phyloP scores from a whole-genome alignment of 64 coral and sea anemone genomes.

The Acropora tenuis region DNA sequence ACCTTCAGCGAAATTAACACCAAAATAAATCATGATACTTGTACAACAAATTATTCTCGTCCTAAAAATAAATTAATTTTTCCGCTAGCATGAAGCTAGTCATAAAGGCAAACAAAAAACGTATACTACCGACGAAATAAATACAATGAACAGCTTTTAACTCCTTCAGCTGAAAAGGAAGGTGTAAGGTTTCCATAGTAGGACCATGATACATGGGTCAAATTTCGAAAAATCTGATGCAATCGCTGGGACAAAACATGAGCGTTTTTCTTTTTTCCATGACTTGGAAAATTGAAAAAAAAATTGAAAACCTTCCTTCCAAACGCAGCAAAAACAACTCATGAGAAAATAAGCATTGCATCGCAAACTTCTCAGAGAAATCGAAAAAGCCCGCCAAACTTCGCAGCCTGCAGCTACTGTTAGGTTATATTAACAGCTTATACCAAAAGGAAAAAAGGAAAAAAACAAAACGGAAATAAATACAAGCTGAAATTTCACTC shows the following conservation, averaged over 20 bases:
- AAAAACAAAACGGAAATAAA: no score
- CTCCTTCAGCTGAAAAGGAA: neutral
- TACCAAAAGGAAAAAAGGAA: no score
- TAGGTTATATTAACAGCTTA: no score
- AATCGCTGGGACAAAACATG: neutral
- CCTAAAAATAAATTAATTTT: neutral
- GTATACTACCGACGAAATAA: neutral
- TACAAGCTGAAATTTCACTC: no score
- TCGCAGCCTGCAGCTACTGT: neutral
- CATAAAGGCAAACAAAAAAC: neutral
- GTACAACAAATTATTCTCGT: neutral
- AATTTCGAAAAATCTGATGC: conserved; percentile 16
- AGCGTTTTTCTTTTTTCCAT: neutral
- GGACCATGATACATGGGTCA: neutral
- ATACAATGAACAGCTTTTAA: neutral
- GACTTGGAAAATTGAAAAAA: neutral
- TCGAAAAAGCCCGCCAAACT: conserved; percentile 18
- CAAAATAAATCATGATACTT: neutral
- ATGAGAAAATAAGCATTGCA: no score
- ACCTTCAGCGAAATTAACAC: neutral
- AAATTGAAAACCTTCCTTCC: neutral
- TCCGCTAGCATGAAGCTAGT: no score
- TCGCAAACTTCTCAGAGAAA: neutral
- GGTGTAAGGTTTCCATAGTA: neutral
- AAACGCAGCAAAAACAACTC: neutral